Base-by-base conservation (phyloP, 92 coral and sea anemone genomes). In the Porites cylindrica region DNA sequence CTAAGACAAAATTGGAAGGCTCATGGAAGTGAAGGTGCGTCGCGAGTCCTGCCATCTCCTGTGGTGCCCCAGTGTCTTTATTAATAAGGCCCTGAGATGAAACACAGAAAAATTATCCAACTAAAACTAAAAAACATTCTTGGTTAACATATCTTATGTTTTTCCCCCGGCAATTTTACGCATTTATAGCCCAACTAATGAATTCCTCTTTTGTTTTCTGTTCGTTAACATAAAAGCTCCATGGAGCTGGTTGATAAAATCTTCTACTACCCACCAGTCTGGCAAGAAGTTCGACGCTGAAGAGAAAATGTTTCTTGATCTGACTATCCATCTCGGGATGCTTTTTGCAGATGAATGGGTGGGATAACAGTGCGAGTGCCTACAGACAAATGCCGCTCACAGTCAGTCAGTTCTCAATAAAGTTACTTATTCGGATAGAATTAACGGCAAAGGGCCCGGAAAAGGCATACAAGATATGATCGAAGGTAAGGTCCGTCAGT, bases 1-100 rank as follows among this genome's bases (percentile, higher is more conserved):
- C 90, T 24, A 94, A 79, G 58, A 94, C 81, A 72, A 86, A 91
- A 66, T 94, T 94, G 75, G 97, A 79, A 0, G 97, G 97, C 51
- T 94, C 97, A 51, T 89, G 97, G 79, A 91, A 94, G 59, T 94
- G 97, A 73, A 94, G 97, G 32, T 94, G 97, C 13, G 97, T 94
- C 5, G 91, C 95, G 76, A 94, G 88, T 32, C 95, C 97, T 1
- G 94, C 92, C 86, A 94, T 86, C 29, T 90, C 97, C 72, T 94
- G 97, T 21, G 97, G 97, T 50, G 61, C 84, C 19, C 97, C 95
- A 18, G 7, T 82, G 54, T 83, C 83, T 32, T 51, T 69, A 76
- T 94, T 89, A 69, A 94, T 79, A 23, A 94, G 90, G 60, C 94
- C 84, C 97, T 94, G 73, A 0, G n/a, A 82, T 0, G 8, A 2